Evolutionary conservation across 2,797 vertebrate genomes (phyloP).

Genomic region (Ispidina lecontei): DNA sequence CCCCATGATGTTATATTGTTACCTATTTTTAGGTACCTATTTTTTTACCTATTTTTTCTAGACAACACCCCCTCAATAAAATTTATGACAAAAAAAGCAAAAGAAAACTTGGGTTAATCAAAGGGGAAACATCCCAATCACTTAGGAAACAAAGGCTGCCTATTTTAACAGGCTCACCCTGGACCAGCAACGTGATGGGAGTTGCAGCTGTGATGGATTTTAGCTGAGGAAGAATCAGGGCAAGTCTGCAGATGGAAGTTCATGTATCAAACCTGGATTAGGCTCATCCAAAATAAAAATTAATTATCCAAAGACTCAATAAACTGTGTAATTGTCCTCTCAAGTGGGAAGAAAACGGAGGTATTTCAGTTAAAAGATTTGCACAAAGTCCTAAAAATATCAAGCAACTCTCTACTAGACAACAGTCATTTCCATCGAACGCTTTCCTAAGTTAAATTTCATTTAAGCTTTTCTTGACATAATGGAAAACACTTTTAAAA

Average conservation of each 20-base stretch:
- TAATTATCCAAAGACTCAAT: neutral
- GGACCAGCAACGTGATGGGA: neutral
- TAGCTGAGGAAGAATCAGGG: neutral
- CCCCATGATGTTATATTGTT: neutral
- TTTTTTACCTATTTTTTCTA: neutral
- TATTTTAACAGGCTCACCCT: neutral
- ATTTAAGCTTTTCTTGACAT: neutral
- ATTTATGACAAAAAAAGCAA: neutral
- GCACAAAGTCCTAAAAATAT: neutral
- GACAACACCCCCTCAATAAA: neutral
- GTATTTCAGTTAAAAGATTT: neutral
- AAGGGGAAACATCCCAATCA: neutral
- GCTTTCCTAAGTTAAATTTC: neutral
- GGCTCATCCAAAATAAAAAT: neutral
- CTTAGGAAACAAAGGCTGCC: neutral
- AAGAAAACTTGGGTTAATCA: neutral
- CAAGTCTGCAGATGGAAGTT: conserved; percentile 22
- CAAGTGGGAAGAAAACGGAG: neutral
- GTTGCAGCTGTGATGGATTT: conserved; percentile 23
- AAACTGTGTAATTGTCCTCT: neutral
- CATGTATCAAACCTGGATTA: conserved; percentile 17
- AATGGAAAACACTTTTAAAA: neutral
- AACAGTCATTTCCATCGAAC: neutral
- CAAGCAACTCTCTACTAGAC: neutral
- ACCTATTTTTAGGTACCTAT: too few species aligned